These are phyloP conservation scores for Autographa pulchrina DNA, from an alignment of 2,888 invertebrate genomes.

Conservation along the genomic window DNA sequence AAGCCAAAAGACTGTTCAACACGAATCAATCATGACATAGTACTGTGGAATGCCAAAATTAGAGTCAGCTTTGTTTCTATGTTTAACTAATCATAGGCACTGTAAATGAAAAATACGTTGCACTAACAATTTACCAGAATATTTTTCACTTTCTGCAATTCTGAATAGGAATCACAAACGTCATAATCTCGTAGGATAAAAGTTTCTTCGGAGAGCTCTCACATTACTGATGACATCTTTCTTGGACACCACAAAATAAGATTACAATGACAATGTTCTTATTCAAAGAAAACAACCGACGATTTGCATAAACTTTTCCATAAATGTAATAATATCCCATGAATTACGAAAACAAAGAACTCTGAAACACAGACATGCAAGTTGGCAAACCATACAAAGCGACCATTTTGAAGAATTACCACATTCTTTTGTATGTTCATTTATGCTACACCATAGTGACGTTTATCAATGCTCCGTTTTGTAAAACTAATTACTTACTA, in stretches of 20 bases:
- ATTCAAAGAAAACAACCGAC: slow-evolving; percentile 64
- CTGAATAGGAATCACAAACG: slow-evolving; percentile 78
- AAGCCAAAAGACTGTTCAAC: slow-evolving; percentile 71
- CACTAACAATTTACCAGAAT: slow-evolving; percentile 74
- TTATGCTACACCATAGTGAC: slow-evolving; percentile 76
- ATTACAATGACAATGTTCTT: slow-evolving; percentile 66
- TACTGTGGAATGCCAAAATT: slow-evolving; percentile 87
- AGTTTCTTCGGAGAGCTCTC: slow-evolving; percentile 85
- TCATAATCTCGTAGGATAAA: slow-evolving; percentile 84
- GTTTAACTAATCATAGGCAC: slow-evolving; percentile 48
- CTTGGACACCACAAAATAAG: slow-evolving; percentile 73
- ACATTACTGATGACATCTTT: slow-evolving; percentile 89
- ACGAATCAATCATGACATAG: slow-evolving; percentile 82
- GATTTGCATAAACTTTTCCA: slow-evolving; percentile 67
- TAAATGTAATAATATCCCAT: slow-evolving; percentile 69
- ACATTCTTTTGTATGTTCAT: slow-evolving; percentile 90
- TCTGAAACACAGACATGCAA: slow-evolving; percentile 89
- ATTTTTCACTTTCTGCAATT: slow-evolving; percentile 76
- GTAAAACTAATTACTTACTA: slow-evolving; percentile 21
- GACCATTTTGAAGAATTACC: slow-evolving; percentile 93
- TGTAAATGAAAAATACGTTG: slow-evolving; percentile 42
- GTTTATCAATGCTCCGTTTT: slow-evolving; percentile 64
- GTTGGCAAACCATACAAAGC: slow-evolving; percentile 91
- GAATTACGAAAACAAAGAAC: slow-evolving; percentile 88
- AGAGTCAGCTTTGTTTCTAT: slow-evolving; percentile 80